phyloP scores from a whole-genome alignment of 2,797 vertebrate species.

The Xenops minutus region DNA sequence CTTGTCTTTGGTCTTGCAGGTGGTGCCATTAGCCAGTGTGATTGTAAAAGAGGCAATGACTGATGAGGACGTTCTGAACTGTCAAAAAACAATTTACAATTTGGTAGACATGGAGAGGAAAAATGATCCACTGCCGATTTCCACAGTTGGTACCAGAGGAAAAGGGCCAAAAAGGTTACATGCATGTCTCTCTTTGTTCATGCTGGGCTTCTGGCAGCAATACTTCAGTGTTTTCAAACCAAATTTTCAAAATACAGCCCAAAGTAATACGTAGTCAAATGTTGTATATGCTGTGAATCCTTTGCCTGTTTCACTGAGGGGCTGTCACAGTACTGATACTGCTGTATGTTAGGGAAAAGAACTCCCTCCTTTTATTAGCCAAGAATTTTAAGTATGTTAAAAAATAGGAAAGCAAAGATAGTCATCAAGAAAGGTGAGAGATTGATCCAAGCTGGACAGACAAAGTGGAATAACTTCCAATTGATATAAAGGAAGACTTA shows the following conservation, averaged over 20 bases:
- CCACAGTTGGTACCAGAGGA: conserved; percentile 96
- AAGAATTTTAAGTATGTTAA: not conserved
- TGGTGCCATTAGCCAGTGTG: conserved; percentile 94
- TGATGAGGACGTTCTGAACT: conserved; percentile 95
- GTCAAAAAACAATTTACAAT: conserved; percentile 98
- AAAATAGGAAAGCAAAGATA: not conserved
- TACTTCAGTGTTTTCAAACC: not conserved
- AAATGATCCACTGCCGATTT: conserved; percentile 95
- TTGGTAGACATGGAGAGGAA: conserved; percentile 99
- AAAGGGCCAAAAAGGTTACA: conserved; percentile 96
- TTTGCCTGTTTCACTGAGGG: not conserved
- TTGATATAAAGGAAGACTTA: not conserved
- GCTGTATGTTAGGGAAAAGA: not conserved
- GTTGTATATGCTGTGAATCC: not conserved
- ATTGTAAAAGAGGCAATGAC: conserved; percentile 94
- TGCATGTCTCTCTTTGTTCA: not conserved
- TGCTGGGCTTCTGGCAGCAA: not conserved
- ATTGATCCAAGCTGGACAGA: not conserved
- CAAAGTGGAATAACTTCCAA: not conserved
- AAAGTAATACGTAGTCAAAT: not conserved
- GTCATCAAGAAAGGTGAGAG: not conserved
- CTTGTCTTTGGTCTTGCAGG: conserved; percentile 73
- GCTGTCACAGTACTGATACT: not conserved
- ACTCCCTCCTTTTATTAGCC: not conserved
- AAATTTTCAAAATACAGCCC: not conserved